A percentile compares a stretch with the other conserved stretches of the same genome.
These are phyloP conservation scores for Poecilia picta DNA, from an alignment of 2,797 vertebrate species.

Conservation along the genomic window DNA sequence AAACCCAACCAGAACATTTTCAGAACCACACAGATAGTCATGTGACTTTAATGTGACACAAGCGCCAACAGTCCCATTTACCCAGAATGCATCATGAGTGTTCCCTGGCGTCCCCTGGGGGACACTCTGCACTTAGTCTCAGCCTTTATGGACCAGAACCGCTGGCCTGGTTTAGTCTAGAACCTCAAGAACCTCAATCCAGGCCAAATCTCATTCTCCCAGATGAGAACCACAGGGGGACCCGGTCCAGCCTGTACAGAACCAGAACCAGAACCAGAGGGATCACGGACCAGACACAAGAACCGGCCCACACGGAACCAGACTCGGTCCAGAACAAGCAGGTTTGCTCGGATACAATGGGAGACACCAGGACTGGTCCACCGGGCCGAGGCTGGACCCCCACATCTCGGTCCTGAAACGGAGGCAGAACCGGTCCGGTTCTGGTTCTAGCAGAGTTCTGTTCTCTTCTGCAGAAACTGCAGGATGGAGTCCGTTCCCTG, in stretches of 20 bases:
- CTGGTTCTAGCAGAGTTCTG: conserved; percentile 53
- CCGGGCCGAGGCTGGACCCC: not conserved
- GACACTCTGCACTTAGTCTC: not conserved
- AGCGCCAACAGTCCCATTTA: not conserved
- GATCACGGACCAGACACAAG: too few species aligned
- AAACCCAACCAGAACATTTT: not conserved
- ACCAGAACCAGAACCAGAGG: too few species aligned
- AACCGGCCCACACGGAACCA: not conserved
- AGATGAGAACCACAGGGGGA: not conserved
- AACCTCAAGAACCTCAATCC: not conserved
- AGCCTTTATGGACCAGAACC: not conserved
- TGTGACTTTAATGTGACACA: not conserved
- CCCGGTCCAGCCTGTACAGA: not conserved
- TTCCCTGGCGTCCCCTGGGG: not conserved
- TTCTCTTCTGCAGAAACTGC: conserved; percentile 91
- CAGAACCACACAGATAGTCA: not conserved
- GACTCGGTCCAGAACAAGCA: not conserved
- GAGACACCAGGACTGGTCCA: not conserved
- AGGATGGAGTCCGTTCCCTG: conserved; percentile 97
- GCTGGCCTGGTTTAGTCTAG: not conserved
- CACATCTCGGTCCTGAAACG: not conserved
- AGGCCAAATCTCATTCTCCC: not conserved
- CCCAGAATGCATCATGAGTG: not conserved
- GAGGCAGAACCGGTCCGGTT: not conserved
- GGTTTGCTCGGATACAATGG: too few species aligned